Conservation (phyloP, 2,113 vertebrate species). For the Ascaphus truei region DNA sequence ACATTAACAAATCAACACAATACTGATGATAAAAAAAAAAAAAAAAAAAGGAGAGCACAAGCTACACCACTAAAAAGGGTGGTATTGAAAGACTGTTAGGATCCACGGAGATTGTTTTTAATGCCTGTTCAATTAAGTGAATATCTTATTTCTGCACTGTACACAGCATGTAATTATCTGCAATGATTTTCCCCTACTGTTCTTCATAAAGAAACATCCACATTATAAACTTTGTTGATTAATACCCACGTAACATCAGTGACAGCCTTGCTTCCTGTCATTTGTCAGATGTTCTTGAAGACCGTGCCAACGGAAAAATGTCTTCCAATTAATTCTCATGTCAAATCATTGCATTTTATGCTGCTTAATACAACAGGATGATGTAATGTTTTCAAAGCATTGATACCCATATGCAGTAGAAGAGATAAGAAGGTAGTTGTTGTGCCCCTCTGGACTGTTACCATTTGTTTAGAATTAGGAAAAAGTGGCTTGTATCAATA, state of each 20-base stretch:
- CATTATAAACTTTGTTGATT: conserved; percentile 63
- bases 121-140: conserved; percentile 50
- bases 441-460: conserved; percentile 46
- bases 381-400: conserved; percentile 8
- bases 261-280: conserved; percentile 39
- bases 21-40: conserved; percentile 49
- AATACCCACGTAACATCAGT: conserved; percentile 45
- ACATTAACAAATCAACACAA: conserved; percentile 71
- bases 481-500: not conserved
- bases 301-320: conserved; percentile 18
- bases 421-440: conserved; percentile 41
- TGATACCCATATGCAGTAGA: conserved; percentile 11
- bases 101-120: conserved; percentile 17
- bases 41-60: conserved; percentile 30
- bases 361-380: conserved; percentile 15
- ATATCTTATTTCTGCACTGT: conserved; percentile 49
- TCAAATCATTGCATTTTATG: conserved; percentile 1
- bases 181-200: conserved; percentile 48
- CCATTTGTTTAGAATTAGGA: not conserved
- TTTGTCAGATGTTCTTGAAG: conserved; percentile 42
- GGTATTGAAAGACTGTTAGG: conserved; percentile 25
- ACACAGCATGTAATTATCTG: conserved; percentile 40
- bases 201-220: conserved; percentile 47
- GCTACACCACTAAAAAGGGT: conserved; percentile 16
- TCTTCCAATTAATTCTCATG: not conserved